Conservation (phyloP, 2,888 invertebrate genomes). For the Rotaria sp. region DNA sequence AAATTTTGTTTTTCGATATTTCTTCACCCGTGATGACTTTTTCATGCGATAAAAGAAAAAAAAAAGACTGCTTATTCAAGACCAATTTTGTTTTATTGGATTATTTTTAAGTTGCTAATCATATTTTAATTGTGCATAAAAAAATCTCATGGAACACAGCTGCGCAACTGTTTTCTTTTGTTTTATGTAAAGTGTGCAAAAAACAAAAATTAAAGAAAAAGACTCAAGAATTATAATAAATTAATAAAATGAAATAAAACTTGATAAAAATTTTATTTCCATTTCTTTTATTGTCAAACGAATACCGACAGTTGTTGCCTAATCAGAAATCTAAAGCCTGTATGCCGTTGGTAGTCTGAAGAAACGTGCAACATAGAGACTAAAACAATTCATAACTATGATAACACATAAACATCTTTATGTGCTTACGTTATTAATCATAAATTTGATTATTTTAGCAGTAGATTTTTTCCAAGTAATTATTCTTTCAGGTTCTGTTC, state of each 20-base stretch:
- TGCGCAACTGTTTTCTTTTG: neutral
- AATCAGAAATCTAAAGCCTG: no score
- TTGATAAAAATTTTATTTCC: neutral
- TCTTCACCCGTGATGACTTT: neutral
- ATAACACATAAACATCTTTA: no score
- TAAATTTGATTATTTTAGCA: no score
- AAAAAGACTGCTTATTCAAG: neutral
- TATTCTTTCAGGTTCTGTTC: no score
- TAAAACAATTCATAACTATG: no score
- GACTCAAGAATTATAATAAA: neutral
- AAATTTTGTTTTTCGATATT: neutral
- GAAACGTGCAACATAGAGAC: no score
- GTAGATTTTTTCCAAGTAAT: no score
- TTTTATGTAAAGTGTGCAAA: slow-evolving; percentile 5
- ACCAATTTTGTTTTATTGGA: neutral
- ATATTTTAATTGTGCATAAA: neutral
- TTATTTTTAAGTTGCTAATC: neutral
- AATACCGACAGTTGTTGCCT: no score
- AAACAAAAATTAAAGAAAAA: neutral
- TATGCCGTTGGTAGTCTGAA: no score
- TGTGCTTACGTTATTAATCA: no score
- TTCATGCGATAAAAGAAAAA: neutral
- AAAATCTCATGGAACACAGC: neutral
- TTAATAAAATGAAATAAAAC: neutral
- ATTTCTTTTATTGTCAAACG: no score